Evolutionary conservation across 2,888 invertebrate genomes (phyloP).

Genomic region (Lycophotia porphyrea): DNA sequence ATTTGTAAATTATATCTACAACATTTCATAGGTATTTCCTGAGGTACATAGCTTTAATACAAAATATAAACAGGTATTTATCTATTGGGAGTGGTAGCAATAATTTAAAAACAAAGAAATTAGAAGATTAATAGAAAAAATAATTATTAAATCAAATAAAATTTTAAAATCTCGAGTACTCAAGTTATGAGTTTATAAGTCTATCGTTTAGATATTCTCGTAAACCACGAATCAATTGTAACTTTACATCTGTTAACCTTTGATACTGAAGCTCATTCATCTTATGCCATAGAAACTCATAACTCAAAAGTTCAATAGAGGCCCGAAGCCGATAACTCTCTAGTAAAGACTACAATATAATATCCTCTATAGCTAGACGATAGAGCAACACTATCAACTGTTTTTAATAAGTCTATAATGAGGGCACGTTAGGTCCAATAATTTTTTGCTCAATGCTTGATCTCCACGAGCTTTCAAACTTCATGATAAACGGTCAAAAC

Average conservation of each 20-base stretch:
- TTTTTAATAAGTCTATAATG: neutral
- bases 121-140: no score
- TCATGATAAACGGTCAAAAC: neutral
- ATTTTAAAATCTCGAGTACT: no score
- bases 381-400: neutral
- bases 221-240: neutral
- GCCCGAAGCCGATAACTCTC: neutral
- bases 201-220: no score
- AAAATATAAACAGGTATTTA: no score
- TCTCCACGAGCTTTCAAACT: neutral
- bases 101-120: no score
- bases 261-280: neutral
- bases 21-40: no score
- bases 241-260: neutral
- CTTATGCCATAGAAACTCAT: neutral
- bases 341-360: neutral
- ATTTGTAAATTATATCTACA: no score
- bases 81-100: no score
- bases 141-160: no score
- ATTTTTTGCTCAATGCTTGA: neutral
- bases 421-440: neutral
- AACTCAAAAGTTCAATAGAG: slow-evolving; percentile 1
- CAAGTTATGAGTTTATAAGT: no score
- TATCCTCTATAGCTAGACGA: neutral
- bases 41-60: no score